Base-by-base conservation (phyloP, 2,113 vertebrate genomes). In the Rhinolophus sinicus region DNA sequence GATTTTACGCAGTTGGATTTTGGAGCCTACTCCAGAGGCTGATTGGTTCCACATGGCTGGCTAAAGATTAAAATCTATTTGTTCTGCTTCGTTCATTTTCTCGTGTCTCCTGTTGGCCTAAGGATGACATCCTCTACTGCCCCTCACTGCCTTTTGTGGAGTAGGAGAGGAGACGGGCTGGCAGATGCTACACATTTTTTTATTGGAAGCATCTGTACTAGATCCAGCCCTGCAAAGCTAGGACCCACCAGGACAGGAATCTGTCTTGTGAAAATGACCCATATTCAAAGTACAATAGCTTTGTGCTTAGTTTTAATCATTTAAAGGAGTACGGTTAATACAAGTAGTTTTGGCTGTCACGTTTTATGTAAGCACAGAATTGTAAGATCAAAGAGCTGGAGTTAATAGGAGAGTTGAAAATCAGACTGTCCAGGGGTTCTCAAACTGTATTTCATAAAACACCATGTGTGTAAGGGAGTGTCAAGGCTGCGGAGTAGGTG, bases 1-100 rank as follows among this genome's bases (percentile, higher is more conserved):
- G 88, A 92, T 80, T 95, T 87, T 81, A 64, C 80, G 60, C 92
- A 93, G 96, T 18, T 56, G 40, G 89, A 72, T 90, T 97, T 52
- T 56, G 85, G 64, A 96, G 77, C 58, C 87, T 73, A 44, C 78
- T 94, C 60, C 82, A 96, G 85, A 73, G 93, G 75, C 84, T 96
- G 50, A 95, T 88, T 97, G 72, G 85, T 77, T 97, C 93, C 86
- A 67, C 90, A 85, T 47, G 97, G 92, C 69, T 96, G 84, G 65
- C 91, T 84, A 96, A 97, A 96, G 91, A 96, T 65, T 65, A 90
- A 38, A 95, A 93, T 95, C 78, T 92, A 44, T 93, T 96, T 69
- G 4, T 62, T 82, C 86, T 96, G 83, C 30, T 94, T 92, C 78
- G 97, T 22, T 94, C 73, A 89, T 85, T 97, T 87, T 58, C 91